Evolutionary conservation across 2,797 vertebrate genomes (phyloP).

Genomic region (Peromyscus aztecus): DNA sequence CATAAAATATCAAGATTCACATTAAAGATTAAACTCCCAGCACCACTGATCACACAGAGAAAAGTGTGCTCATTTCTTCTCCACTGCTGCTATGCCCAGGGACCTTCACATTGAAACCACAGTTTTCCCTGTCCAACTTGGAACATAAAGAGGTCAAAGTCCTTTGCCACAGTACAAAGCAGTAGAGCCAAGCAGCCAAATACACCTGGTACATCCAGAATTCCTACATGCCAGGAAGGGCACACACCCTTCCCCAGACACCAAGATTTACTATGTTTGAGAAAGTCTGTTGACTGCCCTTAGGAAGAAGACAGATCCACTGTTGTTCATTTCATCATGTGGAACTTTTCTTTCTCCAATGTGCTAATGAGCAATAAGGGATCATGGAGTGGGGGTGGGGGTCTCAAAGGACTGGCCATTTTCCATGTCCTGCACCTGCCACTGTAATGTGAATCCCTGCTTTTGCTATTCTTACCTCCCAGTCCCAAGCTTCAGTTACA

Average conservation of each 20-base stretch:
- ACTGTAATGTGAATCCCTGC: constrained; percentile 67
- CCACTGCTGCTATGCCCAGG: neutral
- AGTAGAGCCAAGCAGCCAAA: constrained; percentile 38
- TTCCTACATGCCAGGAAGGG: constrained; percentile 58
- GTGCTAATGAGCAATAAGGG: constrained; percentile 19
- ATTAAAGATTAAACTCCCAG: neutral
- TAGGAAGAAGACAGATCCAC: constrained; percentile 43
- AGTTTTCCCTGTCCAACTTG: constrained; percentile 54
- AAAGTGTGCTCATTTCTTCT: neutral
- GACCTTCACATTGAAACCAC: neutral
- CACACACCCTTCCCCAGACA: constrained; percentile 41
- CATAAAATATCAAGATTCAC: neutral
- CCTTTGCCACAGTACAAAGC: constrained; percentile 70
- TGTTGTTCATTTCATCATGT: neutral
- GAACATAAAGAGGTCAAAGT: constrained; percentile 81
- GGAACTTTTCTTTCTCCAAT: constrained; percentile 47
- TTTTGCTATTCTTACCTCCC: constrained; percentile 75
- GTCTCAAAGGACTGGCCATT: constrained; percentile 43
- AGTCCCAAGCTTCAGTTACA: constrained; percentile 77
- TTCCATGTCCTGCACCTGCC: constrained; percentile 67
- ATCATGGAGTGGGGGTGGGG: neutral
- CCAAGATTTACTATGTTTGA: neutral
- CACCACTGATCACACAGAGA: fast-evolving
- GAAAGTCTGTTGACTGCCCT: constrained; percentile 47
- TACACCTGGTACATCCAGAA: constrained; percentile 72